These are phyloP conservation scores for Xiphorhynchus erythropygius DNA, from an alignment of 2,797 vertebrate genomes.

Conservation along the genomic window DNA sequence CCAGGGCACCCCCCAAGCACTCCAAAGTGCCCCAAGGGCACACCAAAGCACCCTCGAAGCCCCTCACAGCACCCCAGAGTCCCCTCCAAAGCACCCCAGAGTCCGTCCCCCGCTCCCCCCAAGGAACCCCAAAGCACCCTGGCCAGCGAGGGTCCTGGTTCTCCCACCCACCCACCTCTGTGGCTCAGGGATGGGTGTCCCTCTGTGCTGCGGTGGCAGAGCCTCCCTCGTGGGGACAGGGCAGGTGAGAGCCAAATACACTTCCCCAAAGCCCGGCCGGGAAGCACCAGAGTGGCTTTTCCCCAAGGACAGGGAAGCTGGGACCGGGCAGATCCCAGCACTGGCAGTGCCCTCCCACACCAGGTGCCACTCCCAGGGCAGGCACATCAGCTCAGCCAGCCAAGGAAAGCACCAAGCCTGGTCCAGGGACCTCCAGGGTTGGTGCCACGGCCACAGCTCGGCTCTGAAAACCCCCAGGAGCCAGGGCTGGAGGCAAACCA, in stretches of 20 bases:
- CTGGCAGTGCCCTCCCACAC: background rate
- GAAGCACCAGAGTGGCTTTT: background rate
- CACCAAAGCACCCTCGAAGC: too few species aligned
- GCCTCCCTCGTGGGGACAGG: background rate
- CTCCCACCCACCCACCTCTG: rapidly evolving
- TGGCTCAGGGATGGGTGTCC: background rate
- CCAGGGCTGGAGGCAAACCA: background rate
- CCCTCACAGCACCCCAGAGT: too few species aligned
- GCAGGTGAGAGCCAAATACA: rapidly evolving
- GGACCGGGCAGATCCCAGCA: background rate
- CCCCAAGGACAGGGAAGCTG: background rate
- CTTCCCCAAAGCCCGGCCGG: background rate
- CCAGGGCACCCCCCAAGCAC: too few species aligned
- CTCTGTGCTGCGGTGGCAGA: background rate
- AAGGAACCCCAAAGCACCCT: too few species aligned
- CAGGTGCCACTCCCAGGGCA: background rate
- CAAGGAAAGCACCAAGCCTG: background rate
- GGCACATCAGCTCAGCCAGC: background rate
- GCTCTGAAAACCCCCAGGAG: too few species aligned
- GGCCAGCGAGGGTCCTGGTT: too few species aligned
- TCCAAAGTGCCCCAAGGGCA: too few species aligned
- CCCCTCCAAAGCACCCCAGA: too few species aligned
- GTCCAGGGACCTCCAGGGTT: background rate
- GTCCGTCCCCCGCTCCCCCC: too few species aligned
- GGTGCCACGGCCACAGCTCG: rapidly evolving